Evolutionary conservation across 2,113 vertebrate species (phyloP).

Genomic region (Pelecanus crispus): DNA sequence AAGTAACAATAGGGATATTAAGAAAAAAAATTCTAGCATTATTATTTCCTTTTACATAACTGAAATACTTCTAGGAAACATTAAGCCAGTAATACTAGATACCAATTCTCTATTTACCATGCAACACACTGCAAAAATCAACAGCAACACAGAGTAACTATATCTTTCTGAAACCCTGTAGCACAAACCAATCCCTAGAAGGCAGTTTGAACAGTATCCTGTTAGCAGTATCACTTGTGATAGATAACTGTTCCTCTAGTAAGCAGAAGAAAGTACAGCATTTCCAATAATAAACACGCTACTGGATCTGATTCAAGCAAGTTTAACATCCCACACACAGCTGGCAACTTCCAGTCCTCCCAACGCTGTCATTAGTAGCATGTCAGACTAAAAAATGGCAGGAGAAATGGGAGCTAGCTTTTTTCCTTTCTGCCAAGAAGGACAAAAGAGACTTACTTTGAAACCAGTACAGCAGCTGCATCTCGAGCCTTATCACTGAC

Average conservation of each 20-base stretch:
- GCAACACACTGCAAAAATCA: background rate
- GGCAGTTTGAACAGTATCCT: background rate
- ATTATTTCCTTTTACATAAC: background rate
- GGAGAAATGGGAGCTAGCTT: background rate
- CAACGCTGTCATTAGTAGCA: background rate
- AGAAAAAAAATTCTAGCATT: background rate
- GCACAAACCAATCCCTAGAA: background rate
- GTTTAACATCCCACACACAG: background rate
- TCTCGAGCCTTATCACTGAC: slow-evolving; percentile 88
- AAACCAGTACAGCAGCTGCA: slow-evolving; percentile 89
- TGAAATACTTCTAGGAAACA: background rate
- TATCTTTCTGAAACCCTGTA: background rate
- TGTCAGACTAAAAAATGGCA: background rate
- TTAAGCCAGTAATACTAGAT: background rate
- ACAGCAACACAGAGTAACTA: background rate
- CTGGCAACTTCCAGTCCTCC: background rate
- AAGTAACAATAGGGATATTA: background rate
- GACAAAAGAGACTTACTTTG: slow-evolving; percentile 84
- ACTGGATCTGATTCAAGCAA: background rate
- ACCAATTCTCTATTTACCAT: background rate
- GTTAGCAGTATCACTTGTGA: background rate
- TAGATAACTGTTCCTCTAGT: background rate
- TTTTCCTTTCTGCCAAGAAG: background rate
- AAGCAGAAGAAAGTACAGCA: background rate
- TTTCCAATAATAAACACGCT: background rate